A percentile compares a stretch with the other conserved stretches of the same genome.
These are phyloP conservation scores for Parnassius mnemosyne DNA, from an alignment of 2,888 invertebrate genomes.

Conservation along the genomic window DNA sequence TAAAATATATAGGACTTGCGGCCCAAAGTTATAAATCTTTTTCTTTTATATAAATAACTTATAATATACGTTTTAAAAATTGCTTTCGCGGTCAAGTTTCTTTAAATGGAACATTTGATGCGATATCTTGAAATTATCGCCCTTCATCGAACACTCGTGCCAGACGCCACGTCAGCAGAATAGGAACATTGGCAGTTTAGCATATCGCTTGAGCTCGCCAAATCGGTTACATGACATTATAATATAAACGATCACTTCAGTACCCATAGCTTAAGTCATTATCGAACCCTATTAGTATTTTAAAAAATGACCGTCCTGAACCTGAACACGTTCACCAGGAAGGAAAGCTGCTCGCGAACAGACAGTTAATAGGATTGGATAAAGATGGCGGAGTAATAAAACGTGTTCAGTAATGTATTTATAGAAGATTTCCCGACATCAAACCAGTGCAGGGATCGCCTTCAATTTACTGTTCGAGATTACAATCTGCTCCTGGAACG, in stretches of 20 bases:
- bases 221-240: constrained; percentile 58
- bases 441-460: constrained; percentile 58
- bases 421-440: constrained; percentile 63
- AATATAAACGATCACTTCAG: constrained; percentile 51
- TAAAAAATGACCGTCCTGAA: constrained; percentile 71
- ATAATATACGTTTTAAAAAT: too few relatives aligned
- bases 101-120: constrained; percentile 52
- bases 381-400: constrained; percentile 77
- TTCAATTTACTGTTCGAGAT: constrained; percentile 63
- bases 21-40: constrained; percentile 8
- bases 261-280: constrained; percentile 67
- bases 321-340: constrained; percentile 54
- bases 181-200: constrained; percentile 51
- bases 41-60: too few relatives aligned
- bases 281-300: constrained; percentile 75
- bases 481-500: constrained; percentile 57
- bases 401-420: constrained; percentile 78
- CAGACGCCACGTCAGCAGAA: constrained; percentile 72
- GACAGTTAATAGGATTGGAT: constrained; percentile 77
- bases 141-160: constrained; percentile 49
- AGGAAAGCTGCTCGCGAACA: constrained; percentile 63
- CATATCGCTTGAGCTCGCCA: constrained; percentile 66
- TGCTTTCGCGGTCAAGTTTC: constrained; percentile 31
- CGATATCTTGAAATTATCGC: constrained; percentile 71
- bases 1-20: constrained; percentile 8